A percentile compares a stretch with the other conserved stretches of the same genome.
Evolutionary conservation across 2,888 invertebrate genomes (phyloP).

Genomic region (Watsonalla cultraria): DNA sequence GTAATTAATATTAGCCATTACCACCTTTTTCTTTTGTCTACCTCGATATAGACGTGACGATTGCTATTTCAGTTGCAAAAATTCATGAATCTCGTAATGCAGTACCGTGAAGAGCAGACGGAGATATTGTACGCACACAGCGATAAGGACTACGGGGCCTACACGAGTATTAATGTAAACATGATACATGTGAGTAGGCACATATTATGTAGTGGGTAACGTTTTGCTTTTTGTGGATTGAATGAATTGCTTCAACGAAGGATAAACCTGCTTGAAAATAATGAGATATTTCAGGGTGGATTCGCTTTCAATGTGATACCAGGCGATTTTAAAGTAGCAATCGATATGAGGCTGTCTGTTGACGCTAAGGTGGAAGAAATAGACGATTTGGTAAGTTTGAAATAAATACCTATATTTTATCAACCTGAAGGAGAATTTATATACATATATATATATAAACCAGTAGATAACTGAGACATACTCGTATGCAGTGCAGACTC

Average conservation of each 20-base stretch:
- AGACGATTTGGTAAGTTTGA: conserved; percentile 37
- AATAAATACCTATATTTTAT: background rate
- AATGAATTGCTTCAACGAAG: no score
- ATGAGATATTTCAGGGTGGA: conserved; percentile 50
- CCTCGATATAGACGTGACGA: background rate
- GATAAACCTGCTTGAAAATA: no score
- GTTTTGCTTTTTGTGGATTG: no score
- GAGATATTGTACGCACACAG: conserved; percentile 21
- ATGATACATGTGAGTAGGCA: conserved; percentile 40
- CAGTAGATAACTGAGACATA: no score
- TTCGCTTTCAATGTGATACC: conserved; percentile 47
- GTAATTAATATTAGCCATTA: no score
- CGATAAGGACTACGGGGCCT: conserved; percentile 28
- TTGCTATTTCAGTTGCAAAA: conserved; percentile 31
- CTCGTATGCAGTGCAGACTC: no score
- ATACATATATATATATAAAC: background rate
- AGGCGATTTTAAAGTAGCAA: conserved; percentile 23
- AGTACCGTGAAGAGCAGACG: conserved; percentile 36
- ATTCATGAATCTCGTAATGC: conserved; percentile 37
- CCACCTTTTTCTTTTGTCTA: conserved; percentile 5
- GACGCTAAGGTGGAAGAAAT: conserved; percentile 31
- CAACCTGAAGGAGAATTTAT: background rate
- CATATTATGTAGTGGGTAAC: background rate
- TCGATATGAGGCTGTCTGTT: conserved; percentile 49
- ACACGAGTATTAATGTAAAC: conserved; percentile 49